Evolutionary conservation across 2,797 vertebrate species (phyloP).

Genomic region (Sparus aurata): DNA sequence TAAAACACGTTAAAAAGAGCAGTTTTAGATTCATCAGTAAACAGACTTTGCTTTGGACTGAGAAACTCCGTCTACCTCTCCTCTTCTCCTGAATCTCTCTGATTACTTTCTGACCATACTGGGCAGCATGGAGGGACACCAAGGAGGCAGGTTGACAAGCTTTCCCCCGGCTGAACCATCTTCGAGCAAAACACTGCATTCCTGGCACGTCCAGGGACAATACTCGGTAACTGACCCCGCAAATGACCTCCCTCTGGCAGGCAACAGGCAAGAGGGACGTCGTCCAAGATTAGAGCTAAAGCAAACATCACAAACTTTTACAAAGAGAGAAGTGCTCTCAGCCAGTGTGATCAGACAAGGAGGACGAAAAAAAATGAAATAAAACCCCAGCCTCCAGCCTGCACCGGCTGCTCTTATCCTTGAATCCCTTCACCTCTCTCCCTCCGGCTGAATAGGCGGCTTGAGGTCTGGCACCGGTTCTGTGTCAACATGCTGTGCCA

Average conservation of each 20-base stretch:
- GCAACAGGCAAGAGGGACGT: constrained; percentile 27
- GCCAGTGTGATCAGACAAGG: constrained; percentile 48
- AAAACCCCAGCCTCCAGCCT: constrained; percentile 37
- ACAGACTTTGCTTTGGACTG: neutral
- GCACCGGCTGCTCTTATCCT: constrained; percentile 64
- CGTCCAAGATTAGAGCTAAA: constrained; percentile 22
- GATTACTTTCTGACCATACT: constrained; percentile 36
- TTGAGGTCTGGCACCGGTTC: constrained; percentile 82
- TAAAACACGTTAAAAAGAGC: neutral
- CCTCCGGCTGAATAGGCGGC: constrained; percentile 69
- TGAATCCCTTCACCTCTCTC: constrained; percentile 71
- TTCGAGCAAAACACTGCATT: constrained; percentile 47
- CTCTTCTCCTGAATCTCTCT: neutral
- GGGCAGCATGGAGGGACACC: constrained; percentile 25
- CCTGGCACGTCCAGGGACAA: constrained; percentile 38
- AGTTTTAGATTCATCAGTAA: neutral
- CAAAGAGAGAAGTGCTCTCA: constrained; percentile 48
- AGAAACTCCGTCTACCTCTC: neutral
- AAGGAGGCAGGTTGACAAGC: constrained; percentile 31
- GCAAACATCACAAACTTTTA: constrained; percentile 33
- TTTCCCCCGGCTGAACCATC: constrained; percentile 40
- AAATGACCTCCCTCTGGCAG: constrained; percentile 24
- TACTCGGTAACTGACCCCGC: constrained; percentile 27
- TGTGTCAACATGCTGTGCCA: constrained; percentile 84
- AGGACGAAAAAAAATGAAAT: constrained; percentile 12